These are phyloP conservation scores for Aleiodes testaceus DNA, from an alignment of 2,888 invertebrate species.

Conservation along the genomic window DNA sequence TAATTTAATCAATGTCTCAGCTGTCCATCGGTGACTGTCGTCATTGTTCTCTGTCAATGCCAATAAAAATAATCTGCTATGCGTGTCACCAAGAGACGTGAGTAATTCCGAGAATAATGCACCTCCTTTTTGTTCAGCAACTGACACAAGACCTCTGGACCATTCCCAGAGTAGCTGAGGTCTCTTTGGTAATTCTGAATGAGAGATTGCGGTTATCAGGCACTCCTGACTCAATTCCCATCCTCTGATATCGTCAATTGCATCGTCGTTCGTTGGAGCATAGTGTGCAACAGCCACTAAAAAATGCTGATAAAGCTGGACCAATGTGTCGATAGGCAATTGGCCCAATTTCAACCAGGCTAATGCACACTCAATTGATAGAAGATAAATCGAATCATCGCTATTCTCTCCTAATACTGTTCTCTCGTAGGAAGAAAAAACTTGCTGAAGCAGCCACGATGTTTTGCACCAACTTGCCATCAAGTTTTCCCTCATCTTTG, in stretches of 20 bases:
- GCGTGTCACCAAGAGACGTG: conserved; percentile 74
- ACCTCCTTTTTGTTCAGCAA: conserved; percentile 60
- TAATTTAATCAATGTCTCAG: conserved; percentile 80
- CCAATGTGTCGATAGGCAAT: conserved; percentile 62
- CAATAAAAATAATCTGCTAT: conserved; percentile 75
- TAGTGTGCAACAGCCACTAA: conserved; percentile 64
- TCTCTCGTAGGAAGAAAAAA: conserved; percentile 63
- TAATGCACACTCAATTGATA: conserved; percentile 64
- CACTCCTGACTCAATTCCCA: conserved; percentile 67
- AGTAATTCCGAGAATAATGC: conserved; percentile 67
- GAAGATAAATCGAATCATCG: conserved; percentile 58
- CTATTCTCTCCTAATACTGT: conserved; percentile 43
- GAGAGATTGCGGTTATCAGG: conserved; percentile 61
- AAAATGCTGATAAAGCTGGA: conserved; percentile 64
- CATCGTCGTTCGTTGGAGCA: conserved; percentile 52
- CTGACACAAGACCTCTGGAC: conserved; percentile 60
- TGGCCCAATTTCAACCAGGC: conserved; percentile 66
- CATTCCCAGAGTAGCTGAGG: conserved; percentile 67
- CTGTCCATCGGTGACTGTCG: conserved; percentile 75
- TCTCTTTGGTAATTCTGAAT: conserved; percentile 57
- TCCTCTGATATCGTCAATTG: conserved; percentile 50
- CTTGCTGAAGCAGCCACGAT: conserved; percentile 64
- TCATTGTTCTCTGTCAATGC: conserved; percentile 73
- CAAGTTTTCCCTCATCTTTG: conserved; percentile 51
- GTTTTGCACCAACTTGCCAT: conserved; percentile 62